Conservation (phyloP, 2,888 invertebrate species). For the Therioaphis trifolii region DNA sequence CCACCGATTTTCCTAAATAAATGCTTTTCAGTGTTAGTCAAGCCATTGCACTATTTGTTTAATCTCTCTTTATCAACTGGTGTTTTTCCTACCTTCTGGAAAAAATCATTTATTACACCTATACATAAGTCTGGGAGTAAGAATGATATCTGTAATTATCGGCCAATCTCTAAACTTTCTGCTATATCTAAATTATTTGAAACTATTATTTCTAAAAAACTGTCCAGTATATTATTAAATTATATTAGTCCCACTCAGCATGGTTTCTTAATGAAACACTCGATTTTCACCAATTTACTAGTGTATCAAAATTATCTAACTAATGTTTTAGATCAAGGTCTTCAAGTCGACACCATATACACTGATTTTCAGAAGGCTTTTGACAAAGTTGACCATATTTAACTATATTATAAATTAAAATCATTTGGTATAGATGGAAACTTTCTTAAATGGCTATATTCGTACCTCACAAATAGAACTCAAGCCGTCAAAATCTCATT, state of each 20-base stretch:
- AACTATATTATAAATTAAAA: slow-evolving; percentile 63
- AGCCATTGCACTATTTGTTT: not conserved
- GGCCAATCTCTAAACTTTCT: slow-evolving; percentile 55
- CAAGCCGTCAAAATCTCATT: slow-evolving; percentile 62
- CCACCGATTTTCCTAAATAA: not conserved
- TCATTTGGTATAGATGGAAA: slow-evolving; percentile 61
- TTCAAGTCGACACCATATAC: slow-evolving; percentile 64
- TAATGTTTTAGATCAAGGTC: slow-evolving; percentile 53
- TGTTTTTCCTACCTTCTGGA: slow-evolving; percentile 41
- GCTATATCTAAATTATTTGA: slow-evolving; percentile 46
- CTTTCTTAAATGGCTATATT: slow-evolving; percentile 63
- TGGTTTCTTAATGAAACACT: slow-evolving; percentile 63
- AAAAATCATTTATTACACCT: slow-evolving; percentile 45
- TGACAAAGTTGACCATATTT: slow-evolving; percentile 64
- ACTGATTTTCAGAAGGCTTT: slow-evolving; percentile 63
- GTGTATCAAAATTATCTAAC: slow-evolving; percentile 63
- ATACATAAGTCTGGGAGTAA: slow-evolving; percentile 59
- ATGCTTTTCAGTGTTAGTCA: not conserved
- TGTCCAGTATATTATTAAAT: slow-evolving; percentile 2
- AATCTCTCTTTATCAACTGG: slow-evolving; percentile 27
- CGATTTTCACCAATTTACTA: slow-evolving; percentile 63
- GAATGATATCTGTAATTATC: slow-evolving; percentile 54
- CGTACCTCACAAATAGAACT: slow-evolving; percentile 63
- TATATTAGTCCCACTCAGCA: slow-evolving; percentile 56
- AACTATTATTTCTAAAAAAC: slow-evolving; percentile 33